These are phyloP conservation scores for Spondyliosoma cantharus DNA, from an alignment of 2,797 vertebrate species.

Conservation along the genomic window DNA sequence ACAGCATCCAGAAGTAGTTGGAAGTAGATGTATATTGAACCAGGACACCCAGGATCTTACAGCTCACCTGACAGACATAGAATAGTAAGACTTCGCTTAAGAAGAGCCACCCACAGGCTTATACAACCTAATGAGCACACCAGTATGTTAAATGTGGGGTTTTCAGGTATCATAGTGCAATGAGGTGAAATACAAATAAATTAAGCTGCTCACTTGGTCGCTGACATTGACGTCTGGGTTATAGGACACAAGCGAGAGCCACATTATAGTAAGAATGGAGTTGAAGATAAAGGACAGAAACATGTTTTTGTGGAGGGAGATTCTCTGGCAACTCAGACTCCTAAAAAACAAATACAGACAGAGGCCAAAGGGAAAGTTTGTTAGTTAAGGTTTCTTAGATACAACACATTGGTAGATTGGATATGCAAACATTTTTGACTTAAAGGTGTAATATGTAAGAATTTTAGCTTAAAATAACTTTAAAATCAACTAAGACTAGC, in stretches of 20 bases:
- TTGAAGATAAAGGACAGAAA: constrained; percentile 87
- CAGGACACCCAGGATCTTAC: constrained; percentile 83
- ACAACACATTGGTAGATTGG: too few species aligned
- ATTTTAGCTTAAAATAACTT: too few species aligned
- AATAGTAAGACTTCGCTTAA: background rate
- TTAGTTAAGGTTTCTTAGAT: too few species aligned
- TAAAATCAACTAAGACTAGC: too few species aligned
- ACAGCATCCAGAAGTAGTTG: constrained; percentile 89
- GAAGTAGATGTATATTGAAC: constrained; percentile 78
- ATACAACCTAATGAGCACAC: background rate
- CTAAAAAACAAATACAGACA: constrained; percentile 57
- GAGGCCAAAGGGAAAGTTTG: background rate
- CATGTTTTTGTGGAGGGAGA: constrained; percentile 88
- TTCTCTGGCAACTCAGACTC: constrained; percentile 87
- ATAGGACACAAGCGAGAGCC: constrained; percentile 68
- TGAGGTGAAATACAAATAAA: constrained; percentile 8
- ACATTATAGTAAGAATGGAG: constrained; percentile 82
- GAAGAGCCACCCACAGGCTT: background rate
- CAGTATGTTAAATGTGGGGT: background rate
- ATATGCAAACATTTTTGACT: too few species aligned
- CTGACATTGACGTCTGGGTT: constrained; percentile 56
- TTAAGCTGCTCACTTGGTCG: constrained; percentile 74
- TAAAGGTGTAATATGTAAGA: too few species aligned
- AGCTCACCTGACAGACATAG: constrained; percentile 78
- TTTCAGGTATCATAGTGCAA: background rate